These are phyloP conservation scores for Kudoa iwatai DNA, from an alignment of 30 jellyfish, hydroid and myxozoan species.

Conservation along the genomic window DNA sequence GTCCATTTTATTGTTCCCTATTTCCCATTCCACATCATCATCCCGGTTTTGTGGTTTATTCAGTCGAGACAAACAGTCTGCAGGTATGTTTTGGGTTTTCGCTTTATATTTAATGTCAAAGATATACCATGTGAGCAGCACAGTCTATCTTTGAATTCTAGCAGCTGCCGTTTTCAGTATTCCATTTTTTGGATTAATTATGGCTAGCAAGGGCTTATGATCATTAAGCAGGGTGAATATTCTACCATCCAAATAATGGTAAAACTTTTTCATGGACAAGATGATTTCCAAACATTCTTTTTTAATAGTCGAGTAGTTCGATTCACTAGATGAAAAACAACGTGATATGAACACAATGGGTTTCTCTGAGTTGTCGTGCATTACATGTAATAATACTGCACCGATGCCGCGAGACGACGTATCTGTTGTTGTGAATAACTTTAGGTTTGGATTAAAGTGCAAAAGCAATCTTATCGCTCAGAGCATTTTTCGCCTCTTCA, in stretches of 20 bases:
- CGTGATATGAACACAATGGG: constrained; percentile 16
- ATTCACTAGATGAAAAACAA: constrained; percentile 4
- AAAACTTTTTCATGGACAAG: constrained; percentile 17
- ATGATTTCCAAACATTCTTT: constrained; percentile 16
- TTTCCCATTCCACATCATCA: not conserved
- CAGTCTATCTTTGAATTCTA: constrained; percentile 10
- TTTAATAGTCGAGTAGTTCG: constrained; percentile 12
- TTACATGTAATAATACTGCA: constrained; percentile 15
- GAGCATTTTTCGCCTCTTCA: not conserved
- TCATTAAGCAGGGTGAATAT: constrained; percentile 11
- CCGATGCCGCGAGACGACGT: constrained; percentile 30
- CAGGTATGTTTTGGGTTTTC: constrained; percentile 1
- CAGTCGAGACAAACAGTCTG: constrained; percentile 4
- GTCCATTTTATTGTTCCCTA: too few species aligned
- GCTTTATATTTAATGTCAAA: not conserved
- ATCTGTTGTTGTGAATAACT: constrained; percentile 4
- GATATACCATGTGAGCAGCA: constrained; percentile 2
- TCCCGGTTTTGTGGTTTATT: constrained; percentile 1
- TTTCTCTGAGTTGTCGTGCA: constrained; percentile 9
- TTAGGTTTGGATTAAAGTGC: constrained; percentile 12
- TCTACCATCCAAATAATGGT: constrained; percentile 18
- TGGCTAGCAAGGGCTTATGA: constrained; percentile 5
- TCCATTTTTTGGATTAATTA: constrained; percentile 6
- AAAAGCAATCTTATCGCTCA: constrained; percentile 4
- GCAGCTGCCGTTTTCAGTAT: constrained; percentile 18